Evolutionary conservation across 92 coral and sea anemone species (phyloP), one percentile per base, ranked within the genome.

Genomic region (Porites rus): DNA sequence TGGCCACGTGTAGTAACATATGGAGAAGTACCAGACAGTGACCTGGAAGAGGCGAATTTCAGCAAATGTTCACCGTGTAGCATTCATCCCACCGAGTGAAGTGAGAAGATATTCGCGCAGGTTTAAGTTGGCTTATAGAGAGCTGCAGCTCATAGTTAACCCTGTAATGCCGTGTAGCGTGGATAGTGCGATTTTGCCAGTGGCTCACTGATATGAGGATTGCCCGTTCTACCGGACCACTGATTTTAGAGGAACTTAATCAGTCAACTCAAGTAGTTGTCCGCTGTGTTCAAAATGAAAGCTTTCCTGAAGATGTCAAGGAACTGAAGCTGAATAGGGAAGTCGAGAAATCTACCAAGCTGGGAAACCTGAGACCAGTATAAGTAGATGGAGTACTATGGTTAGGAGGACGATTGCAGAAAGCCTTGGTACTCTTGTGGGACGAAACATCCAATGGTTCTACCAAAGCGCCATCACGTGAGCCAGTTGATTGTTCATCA

Each of bases 141-240:
- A n/a, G n/a, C n/a, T n/a, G n/a, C n/a, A n/a, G n/a, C n/a, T n/a
- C n/a, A n/a, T n/a, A n/a, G n/a, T n/a, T n/a, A n/a, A n/a, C n/a
- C n/a, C n/a, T n/a, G n/a, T n/a, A n/a, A n/a, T n/a, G n/a, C 38
- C 78, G 52, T 56, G 82, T 91, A 68, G 94, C 92, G 14, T 91
- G 94, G 87, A 66, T 91, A 80, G 59, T 75, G 67, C 82, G 94
- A 38, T 91, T 91, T 83, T 74, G 87, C 76, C 58, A 38, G 66
- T 91, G 89, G 89, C 73, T 91, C 24, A 80, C 63, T 65, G 83
- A 72, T 72, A 10, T 8, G 76, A 72, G 59, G 76, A 21, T 72
- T 72, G 76, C 61, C 76, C 51, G 22, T 72, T 72, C 60, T 72
- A 72, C 61, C n/a, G 25, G 38, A 68, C 76, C 76, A 72, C 43